Base-by-base conservation (phyloP, 2,113 vertebrate genomes). In the Herpetotheres cachinnans region DNA sequence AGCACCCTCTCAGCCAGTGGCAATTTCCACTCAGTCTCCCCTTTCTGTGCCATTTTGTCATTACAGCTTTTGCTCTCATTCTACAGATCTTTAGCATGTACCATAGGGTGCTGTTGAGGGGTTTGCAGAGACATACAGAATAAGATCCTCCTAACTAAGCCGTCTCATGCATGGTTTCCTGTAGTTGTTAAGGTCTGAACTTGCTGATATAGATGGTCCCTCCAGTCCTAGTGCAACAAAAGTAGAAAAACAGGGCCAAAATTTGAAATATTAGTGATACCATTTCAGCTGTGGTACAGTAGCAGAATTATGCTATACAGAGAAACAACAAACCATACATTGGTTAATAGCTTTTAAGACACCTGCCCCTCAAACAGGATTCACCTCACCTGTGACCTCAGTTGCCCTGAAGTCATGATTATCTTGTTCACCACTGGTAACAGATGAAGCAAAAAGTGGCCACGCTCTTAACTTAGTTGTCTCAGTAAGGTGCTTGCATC, bases 351-450 rank as follows among this genome's bases (percentile, higher is more conserved):
- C 21, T 69, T 91, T 82, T 36, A 66, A 81, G 87, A 61, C 4
- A 40, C 4, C 10, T 2, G 2, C 3, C 14, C 13, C 2, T 5
- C 13, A n/a, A 59, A 55, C 8, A 56, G 20, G 25, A n/a, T 55
- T 76, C 52, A 10, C 79, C 47, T 90, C 54, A 65, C 36, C 26
- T 63, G 47, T 91, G 62, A 81, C 18, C n/a, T 54, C 62, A 56
- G 34, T 54, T 86, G 16, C 47, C 34, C 24, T 71, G 50, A 78
- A 84, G 29, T 76, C 61, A 42, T 30, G 11, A 78, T 55, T 59
- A 6, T n/a, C 25, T 38, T 8, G 0, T 55, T 87, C n/a, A 47
- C 55, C 47, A 34, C 19, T 50, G 30, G 36, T 65, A 21, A 58
- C 27, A 73, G n/a, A 65, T 1, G 3, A 90, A 82, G 27, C 14